These are phyloP conservation scores for Solenodon paradoxus DNA, from an alignment of 2,113 vertebrate species.

Conservation along the genomic window DNA sequence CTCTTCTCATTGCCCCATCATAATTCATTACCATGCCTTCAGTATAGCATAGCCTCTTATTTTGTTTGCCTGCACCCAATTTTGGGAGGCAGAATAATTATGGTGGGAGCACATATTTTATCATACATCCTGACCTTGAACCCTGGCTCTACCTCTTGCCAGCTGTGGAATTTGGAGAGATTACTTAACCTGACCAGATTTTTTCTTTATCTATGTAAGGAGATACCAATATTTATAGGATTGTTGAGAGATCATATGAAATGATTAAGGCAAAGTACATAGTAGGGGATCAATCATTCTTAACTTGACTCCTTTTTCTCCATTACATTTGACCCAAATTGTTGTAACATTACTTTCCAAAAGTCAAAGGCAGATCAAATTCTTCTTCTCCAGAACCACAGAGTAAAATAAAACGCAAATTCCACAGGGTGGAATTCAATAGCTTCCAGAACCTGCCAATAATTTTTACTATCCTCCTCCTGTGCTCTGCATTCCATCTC, in stretches of 20 bases:
- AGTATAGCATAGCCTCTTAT: background rate
- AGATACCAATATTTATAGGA: background rate
- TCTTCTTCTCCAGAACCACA: background rate
- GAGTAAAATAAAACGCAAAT: background rate
- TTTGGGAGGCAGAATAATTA: background rate
- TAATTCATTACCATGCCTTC: background rate
- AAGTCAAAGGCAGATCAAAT: background rate
- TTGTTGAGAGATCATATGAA: background rate
- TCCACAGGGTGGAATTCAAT: background rate
- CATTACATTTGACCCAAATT: background rate
- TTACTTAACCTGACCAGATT: background rate
- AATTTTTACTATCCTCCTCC: background rate
- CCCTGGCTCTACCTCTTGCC: background rate
- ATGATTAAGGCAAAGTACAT: background rate
- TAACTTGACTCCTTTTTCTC: background rate
- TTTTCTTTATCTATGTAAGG: background rate
- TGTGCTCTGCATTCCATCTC: background rate
- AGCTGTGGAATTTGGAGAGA: background rate
- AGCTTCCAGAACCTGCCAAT: background rate
- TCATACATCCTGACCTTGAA: background rate
- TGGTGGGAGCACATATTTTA: background rate
- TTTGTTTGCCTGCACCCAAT: background rate
- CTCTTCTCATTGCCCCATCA: background rate
- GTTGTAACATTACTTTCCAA: slow-evolving; percentile 22
- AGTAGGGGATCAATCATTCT: background rate